Conservation (phyloP, 2,113 vertebrate species). For the Scalopus aquaticus region DNA sequence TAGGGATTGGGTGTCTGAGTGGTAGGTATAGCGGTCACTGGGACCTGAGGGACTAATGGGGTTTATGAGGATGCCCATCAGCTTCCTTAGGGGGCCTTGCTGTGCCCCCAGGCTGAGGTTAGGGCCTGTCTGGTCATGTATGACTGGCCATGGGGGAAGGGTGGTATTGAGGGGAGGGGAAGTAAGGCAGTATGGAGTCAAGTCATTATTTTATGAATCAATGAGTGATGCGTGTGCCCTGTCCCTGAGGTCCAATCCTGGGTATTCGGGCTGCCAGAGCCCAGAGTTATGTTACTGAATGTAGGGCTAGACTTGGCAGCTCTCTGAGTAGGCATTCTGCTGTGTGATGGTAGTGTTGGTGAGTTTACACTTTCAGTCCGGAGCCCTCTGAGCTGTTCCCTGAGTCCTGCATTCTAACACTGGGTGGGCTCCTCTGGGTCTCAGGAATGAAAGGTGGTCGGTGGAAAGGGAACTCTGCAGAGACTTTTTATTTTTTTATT, state of each 20-base stretch:
- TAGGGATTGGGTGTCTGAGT: not conserved
- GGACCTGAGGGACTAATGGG: not conserved
- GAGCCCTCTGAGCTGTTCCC: not conserved
- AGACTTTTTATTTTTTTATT: too few relatives aligned
- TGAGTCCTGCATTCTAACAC: not conserved
- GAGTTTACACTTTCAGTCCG: not conserved
- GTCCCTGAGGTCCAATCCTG: not conserved
- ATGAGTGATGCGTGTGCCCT: not conserved
- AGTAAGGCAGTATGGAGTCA: not conserved
- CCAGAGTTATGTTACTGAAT: not conserved
- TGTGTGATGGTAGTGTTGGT: not conserved
- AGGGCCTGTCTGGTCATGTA: not conserved
- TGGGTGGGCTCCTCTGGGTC: not conserved
- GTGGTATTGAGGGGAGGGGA: not conserved
- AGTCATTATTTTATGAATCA: conserved; percentile 48
- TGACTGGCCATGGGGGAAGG: not conserved
- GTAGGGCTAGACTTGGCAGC: not conserved
- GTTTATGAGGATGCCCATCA: not conserved
- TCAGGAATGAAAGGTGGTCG: not conserved
- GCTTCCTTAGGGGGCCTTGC: not conserved
- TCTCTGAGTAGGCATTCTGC: not conserved
- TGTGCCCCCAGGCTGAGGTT: not conserved
- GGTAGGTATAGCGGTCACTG: not conserved
- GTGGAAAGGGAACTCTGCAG: too few relatives aligned
- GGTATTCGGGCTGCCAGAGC: not conserved